Base-by-base conservation (phyloP, 92 coral and sea anemone genomes). In the Metridium senile region DNA sequence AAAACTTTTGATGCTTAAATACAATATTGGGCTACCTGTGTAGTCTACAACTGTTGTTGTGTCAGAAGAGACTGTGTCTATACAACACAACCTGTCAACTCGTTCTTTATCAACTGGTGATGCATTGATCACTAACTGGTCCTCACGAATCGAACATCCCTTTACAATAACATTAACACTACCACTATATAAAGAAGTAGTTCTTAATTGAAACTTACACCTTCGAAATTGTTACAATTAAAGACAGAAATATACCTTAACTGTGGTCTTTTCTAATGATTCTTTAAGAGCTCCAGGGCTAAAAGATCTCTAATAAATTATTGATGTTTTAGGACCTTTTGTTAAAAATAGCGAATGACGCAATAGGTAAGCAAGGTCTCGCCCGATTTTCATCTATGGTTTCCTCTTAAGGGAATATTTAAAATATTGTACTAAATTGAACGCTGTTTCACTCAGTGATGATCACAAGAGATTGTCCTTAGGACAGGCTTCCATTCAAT, bases 111-210 rank as follows among this genome's bases (percentile, higher is more conserved):
- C 54, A 46, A 28, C 78, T 73, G 78, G 78, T 73, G 68, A 57
- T 34, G n/a, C 68, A 73, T 73, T 73, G 78, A 73, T 34, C 1
- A 21, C 2, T 28, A 22, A 34, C 78, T 62, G 78, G 78, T 73
- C 64, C 0, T 71, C 27, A 21, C 76, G 34, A 51, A 26, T 52
- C 32, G 11, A 26, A 53, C 59, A 39, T 4, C 6, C 49, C 49
- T 4, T 39, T 13, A 13, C 49, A 13, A 39, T 13, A 4, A 39
- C 49, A 34, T n/a, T 71, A 10, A 51, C 47, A 31, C 63, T 13
- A n/a, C 13, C 49, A 39, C 13, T 6, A 39, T 4, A 4, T 39
- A 39, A 39, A 39, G 49, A 39, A 39, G 13, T 6, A 39, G 8
- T 4, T 13, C 49, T 39, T 39, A 39, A 39, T 11, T 27, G 20